Conservation (phyloP, 2,113 vertebrate genomes). For the Psophia crepitans region DNA sequence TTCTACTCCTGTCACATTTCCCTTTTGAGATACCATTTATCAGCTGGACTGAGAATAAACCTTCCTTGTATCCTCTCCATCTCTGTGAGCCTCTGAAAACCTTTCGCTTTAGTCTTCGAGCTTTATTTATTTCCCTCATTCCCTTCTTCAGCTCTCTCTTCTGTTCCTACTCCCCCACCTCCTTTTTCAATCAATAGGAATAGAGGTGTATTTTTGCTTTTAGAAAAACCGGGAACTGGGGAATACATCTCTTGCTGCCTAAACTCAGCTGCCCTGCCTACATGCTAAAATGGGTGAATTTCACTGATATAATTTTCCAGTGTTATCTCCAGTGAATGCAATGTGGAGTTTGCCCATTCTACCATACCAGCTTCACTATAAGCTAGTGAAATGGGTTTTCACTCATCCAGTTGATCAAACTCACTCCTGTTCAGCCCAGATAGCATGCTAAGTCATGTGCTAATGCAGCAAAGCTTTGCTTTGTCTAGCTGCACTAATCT, state of each 20-base stretch:
- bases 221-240: neutral
- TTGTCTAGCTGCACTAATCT: conserved; percentile 19
- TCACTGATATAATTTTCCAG: neutral
- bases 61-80: neutral
- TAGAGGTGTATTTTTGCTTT: neutral
- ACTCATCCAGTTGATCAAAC: neutral
- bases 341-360: neutral
- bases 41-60: neutral
- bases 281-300: neutral
- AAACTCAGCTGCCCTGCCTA: neutral
- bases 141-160: neutral
- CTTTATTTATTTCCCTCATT: neutral
- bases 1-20: neutral
- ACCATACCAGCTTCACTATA: neutral
- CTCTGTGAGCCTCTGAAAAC: neutral
- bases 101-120: neutral
- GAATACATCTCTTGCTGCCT: neutral
- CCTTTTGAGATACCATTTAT: neutral
- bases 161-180: neutral
- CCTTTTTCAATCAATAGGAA: neutral
- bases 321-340: neutral
- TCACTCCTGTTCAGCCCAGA: neutral
- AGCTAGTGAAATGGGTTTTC: neutral
- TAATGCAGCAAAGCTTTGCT: conserved; percentile 8
- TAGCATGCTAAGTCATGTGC: neutral